Conservation (phyloP, 2,888 invertebrate genomes). For the Spisula subtruncata region DNA sequence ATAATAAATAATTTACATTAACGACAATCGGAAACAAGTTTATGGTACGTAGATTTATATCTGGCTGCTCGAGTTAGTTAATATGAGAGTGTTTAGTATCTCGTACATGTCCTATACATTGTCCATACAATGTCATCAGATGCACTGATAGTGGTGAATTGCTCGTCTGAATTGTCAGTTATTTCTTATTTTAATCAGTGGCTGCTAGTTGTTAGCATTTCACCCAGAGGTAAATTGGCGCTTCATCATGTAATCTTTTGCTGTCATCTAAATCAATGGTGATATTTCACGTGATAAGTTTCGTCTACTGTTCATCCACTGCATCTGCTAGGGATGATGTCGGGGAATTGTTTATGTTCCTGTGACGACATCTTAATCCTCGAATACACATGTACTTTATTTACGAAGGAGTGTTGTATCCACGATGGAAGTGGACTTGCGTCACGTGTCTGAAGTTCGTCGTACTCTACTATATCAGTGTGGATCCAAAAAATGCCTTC, state of each 20-base stretch:
- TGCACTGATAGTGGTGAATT: too few species aligned
- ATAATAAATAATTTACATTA: slow-evolving; percentile 11
- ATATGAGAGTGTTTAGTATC: neutral
- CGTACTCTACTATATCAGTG: neutral
- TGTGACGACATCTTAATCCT: neutral
- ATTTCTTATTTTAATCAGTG: too few species aligned
- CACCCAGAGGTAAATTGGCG: too few species aligned
- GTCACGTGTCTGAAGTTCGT: neutral
- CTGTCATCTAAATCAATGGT: too few species aligned
- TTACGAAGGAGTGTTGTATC: neutral
- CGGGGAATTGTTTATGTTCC: neutral
- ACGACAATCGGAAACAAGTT: neutral
- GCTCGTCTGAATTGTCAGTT: too few species aligned
- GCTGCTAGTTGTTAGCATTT: too few species aligned
- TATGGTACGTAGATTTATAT: neutral
- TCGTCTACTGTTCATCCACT: neutral
- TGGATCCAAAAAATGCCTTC: neutral
- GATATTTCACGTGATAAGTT: neutral
- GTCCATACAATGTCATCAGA: too few species aligned
- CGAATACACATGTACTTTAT: too few species aligned
- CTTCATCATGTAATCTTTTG: too few species aligned
- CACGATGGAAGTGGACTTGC: neutral
- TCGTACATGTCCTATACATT: too few species aligned
- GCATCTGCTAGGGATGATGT: neutral
- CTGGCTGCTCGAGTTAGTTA: neutral